Conservation (phyloP, 2,888 invertebrate species). For the Eupithecia abbreviata region DNA sequence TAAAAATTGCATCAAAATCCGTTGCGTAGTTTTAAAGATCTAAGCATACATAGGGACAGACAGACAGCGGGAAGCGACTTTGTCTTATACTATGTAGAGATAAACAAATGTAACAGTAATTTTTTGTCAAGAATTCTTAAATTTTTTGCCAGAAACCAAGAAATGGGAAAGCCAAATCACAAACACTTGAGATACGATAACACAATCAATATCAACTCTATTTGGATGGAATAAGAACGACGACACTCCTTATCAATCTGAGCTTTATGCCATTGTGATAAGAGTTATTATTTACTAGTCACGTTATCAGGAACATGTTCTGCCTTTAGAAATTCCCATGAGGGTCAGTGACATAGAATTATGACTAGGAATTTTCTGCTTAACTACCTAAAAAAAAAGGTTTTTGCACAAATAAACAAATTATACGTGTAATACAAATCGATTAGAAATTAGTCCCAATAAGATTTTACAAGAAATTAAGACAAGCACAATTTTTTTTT, state of each 20-base stretch:
- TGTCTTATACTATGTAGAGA: no score
- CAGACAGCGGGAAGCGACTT: no score
- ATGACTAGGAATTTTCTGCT: not conserved
- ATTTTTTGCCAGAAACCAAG: constrained; percentile 30
- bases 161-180: constrained; percentile 32
- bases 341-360: constrained; percentile 56
- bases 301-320: constrained; percentile 38
- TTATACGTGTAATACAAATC: not conserved
- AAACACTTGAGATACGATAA: constrained; percentile 39
- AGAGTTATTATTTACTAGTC: constrained; percentile 15
- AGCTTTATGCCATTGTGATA: constrained; percentile 18
- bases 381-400: not conserved
- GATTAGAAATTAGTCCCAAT: not conserved
- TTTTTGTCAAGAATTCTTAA: not conserved
- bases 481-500: no score
- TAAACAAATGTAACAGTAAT: no score
- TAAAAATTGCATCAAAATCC: no score
- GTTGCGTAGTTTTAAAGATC: no score
- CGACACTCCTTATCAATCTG: constrained; percentile 16
- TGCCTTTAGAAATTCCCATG: constrained; percentile 51
- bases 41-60: no score
- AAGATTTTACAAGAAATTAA: no score
- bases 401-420: not conserved
- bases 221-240: constrained; percentile 22
- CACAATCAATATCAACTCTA: constrained; percentile 34